phyloP scores from a whole-genome alignment of 2,888 invertebrate genomes.

The Limnephilus marmoratus region DNA sequence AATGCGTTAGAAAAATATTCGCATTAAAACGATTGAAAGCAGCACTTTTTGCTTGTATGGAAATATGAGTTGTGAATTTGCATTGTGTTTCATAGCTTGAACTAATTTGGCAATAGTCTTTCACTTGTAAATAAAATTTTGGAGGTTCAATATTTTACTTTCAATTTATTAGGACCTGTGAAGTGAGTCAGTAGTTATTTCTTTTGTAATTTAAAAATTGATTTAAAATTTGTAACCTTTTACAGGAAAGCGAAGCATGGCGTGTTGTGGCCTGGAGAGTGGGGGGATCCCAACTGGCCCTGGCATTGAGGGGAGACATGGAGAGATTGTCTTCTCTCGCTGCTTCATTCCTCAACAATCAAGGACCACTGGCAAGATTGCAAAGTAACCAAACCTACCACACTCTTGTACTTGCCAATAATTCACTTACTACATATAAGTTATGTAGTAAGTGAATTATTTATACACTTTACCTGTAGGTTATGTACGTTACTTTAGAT shows the following conservation, averaged over 20 bases:
- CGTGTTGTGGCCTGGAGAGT: constrained; percentile 62
- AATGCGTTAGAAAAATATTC: too few relatives aligned
- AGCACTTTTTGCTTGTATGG: too few relatives aligned
- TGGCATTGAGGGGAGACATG: constrained; percentile 64
- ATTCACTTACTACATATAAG: neutral
- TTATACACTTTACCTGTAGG: neutral
- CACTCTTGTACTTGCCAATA: neutral
- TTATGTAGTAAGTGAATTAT: neutral
- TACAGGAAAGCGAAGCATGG: constrained; percentile 64
- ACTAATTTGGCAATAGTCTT: neutral
- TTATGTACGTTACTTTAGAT: too few relatives aligned
- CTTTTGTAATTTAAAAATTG: too few relatives aligned
- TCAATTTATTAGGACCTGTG: neutral
- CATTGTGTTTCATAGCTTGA: neutral
- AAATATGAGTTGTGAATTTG: too few relatives aligned
- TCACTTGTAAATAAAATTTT: neutral
- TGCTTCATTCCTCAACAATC: constrained; percentile 57
- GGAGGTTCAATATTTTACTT: too few relatives aligned
- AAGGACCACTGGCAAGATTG: constrained; percentile 61
- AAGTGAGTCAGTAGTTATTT: neutral
- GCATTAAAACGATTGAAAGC: too few relatives aligned
- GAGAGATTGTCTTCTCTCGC: constrained; percentile 59
- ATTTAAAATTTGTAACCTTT: neutral
- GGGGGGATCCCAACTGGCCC: constrained; percentile 59
- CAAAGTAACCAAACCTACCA: constrained; percentile 56